Base-by-base conservation (phyloP, 2,797 vertebrate genomes). In the Leptatherina wallacei region DNA sequence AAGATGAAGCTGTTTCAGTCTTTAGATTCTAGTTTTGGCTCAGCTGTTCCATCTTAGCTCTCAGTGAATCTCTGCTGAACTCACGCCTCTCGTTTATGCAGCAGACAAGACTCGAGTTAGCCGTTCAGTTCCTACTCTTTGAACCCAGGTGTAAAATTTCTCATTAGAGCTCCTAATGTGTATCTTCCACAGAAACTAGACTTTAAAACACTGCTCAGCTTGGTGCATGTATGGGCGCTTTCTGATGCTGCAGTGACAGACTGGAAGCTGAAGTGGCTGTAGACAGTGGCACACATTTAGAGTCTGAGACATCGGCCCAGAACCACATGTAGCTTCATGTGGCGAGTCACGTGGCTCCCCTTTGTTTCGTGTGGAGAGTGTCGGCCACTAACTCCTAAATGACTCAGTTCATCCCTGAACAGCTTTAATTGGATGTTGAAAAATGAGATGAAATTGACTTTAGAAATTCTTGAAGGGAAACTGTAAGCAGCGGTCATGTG, bases 261-360 rank as follows among this genome's bases (percentile, higher is more conserved):
- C 11, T 14, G 24, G n/a, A 4, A 36, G 12, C 4, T 42, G 52
- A 71, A 65, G 54, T 0, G 16, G 29, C 49, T 59, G 29, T 69
- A 73, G 61, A 77, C 68, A 68, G 42, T 27, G 62, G 51, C 20
- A 55, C n/a, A 9, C 30, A 69, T 29, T 52, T 27, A 22, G 49
- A 27, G 24, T 20, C 27, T 33, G 64, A 78, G 58, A 77, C 75
- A 67, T 70, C 40, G 54, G 51, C 6, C 27, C 67, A 12, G 14
- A 60, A 68, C 61, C 56, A 69, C 71, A 64, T 75, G 70, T 78
- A 77, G 30, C 69, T 64, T 69, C 72, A 67, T 75, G 67, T 60
- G 71, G 69, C 38, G 24, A 58, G 73, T 82, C 71, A 61, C 78
- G 55, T 76, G 71, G 29, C 38, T 42, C 27, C 22, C 59, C 47